These are phyloP conservation scores for Indicator maculatus DNA, from an alignment of 2,113 vertebrate genomes.

Conservation along the genomic window DNA sequence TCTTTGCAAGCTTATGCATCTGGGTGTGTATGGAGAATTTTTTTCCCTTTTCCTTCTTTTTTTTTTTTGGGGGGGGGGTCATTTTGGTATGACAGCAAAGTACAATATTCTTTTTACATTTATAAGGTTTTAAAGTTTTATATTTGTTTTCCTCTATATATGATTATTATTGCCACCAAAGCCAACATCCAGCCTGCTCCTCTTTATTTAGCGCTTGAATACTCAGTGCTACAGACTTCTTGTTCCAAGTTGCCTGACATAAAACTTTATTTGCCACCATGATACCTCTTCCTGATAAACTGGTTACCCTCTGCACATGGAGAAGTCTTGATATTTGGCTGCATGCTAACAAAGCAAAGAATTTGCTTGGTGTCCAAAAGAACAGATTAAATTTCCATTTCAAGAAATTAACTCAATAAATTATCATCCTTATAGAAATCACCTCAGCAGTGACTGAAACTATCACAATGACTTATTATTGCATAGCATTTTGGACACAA, in stretches of 20 bases:
- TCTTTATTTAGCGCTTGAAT: conserved; percentile 10
- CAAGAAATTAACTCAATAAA: neutral
- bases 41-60: neutral
- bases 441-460: neutral
- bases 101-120: conserved; percentile 42
- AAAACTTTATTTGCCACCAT: conserved; percentile 27
- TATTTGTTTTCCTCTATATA: neutral
- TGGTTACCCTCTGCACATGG: conserved; percentile 27
- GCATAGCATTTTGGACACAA: neutral
- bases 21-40: conserved; percentile 58
- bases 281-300: conserved; percentile 50
- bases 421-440: neutral
- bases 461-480: neutral
- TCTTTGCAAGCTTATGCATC: conserved; percentile 68
- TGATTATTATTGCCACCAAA: neutral
- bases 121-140: conserved; percentile 37
- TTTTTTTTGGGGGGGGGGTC: neutral
- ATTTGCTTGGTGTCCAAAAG: neutral
- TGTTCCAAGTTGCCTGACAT: neutral
- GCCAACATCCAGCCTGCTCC: neutral
- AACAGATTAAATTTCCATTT: conserved; percentile 24
- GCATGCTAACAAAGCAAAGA: conserved; percentile 31
- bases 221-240: conserved; percentile 13
- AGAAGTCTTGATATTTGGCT: neutral
- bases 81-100: neutral